Evolutionary conservation across 2,113 vertebrate species (phyloP), one percentile per base, ranked within the genome.

Genomic region (Lophura nycthemera): DNA sequence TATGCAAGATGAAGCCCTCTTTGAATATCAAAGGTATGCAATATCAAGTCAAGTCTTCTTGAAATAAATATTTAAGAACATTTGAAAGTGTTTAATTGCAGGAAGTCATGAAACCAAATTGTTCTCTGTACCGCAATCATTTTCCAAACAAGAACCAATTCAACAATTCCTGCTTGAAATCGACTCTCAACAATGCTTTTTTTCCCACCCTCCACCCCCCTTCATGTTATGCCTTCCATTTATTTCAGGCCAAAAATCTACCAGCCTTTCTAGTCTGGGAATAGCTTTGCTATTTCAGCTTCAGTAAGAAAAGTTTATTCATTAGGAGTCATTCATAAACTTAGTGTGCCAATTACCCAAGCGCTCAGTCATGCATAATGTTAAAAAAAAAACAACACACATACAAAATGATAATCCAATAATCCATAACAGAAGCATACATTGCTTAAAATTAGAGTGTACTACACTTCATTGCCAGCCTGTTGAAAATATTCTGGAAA

Each of bases 231-330:
- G 24, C 4, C 10, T 82, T 81, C 16, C 9, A 18, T 85, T 94
- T 83, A 91, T 50, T 77, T 67, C 43, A 76, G 71, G 32, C 75
- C 82, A 85, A 93, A 88, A 86, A 78, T 56, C 64, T 65, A 57
- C 13, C 73, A 88, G 73, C 13, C 24, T 89, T 90, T 79, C 52
- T 67, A 34, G 22, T 85, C 69, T 42, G 88, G 57, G 60, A 95
- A 96, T 90, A 96, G 70, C 47, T 90, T 90, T 76, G 38, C 67
- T 93, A 91, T 93, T 93, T 92, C 73, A 74, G 76, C 78, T 92
- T 83, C 72, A 80, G 27, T 54, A 74, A 72, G 27, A 22, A 7
- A 91, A 91, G 29, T 85, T 84, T 77, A 69, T 92, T 95, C 75
- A 92, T 92, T 85, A 91, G 74, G 22, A 81, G 25, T 63, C 71